A percentile compares a stretch with the other conserved stretches of the same genome.
These are phyloP conservation scores for Oncorhynchus keta DNA, from an alignment of 2,113 vertebrate species.

Conservation along the genomic window DNA sequence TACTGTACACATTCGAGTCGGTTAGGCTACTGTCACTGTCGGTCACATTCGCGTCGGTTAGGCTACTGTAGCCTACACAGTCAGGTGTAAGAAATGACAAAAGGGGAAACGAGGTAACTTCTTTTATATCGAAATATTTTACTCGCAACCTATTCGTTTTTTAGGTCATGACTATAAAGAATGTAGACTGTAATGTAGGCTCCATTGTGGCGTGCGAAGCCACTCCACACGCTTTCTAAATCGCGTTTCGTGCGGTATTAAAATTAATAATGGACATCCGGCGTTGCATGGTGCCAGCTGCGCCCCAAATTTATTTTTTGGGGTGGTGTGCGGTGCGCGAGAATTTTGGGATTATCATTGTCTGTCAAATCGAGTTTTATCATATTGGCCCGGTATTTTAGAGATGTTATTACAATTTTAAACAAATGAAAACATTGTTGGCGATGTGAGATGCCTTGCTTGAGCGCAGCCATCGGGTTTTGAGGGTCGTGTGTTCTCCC, in stretches of 20 bases:
- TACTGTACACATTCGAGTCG: background rate
- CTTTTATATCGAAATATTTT: background rate
- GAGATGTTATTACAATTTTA: background rate
- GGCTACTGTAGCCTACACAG: background rate
- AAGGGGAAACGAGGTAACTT: constrained; percentile 25
- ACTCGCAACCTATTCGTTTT: background rate
- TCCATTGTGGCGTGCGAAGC: constrained; percentile 2
- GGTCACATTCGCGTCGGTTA: too few species aligned
- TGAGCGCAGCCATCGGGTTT: background rate
- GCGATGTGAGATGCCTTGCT: background rate
- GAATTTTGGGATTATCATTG: background rate
- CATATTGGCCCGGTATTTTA: background rate
- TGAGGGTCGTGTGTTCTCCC: background rate
- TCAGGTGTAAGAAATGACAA: constrained; percentile 25
- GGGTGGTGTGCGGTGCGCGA: constrained; percentile 37
- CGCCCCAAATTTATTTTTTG: constrained; percentile 68
- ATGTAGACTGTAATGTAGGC: background rate
- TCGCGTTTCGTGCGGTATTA: constrained; percentile 40
- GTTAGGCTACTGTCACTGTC: too few species aligned
- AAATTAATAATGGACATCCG: constrained; percentile 72
- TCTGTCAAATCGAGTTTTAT: background rate
- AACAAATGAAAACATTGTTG: background rate
- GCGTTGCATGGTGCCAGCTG: constrained; percentile 68
- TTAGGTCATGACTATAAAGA: background rate
- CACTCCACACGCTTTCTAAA: constrained; percentile 44